phyloP scores from a whole-genome alignment of 37 sponge, comb jelly and placozoan genomes.

The Cliona cf. orientalis region DNA sequence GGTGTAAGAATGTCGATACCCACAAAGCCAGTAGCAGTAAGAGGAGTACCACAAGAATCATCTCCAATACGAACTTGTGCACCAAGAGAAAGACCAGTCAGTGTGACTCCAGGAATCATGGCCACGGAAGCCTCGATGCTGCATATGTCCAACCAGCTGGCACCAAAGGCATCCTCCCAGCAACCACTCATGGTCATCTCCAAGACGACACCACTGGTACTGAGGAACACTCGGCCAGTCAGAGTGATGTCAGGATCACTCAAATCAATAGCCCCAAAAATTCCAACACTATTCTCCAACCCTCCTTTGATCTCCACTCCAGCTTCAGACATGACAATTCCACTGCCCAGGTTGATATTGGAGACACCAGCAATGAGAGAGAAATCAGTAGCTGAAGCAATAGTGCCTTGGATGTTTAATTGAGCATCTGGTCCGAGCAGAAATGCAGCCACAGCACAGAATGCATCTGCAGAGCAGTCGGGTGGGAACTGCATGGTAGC shows the following conservation, averaged over 20 bases:
- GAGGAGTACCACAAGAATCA: not conserved
- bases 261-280: slow-evolving; percentile 8
- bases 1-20: slow-evolving; percentile 3
- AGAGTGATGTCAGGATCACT: not conserved
- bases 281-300: not conserved
- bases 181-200: slow-evolving; percentile 38
- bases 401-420: slow-evolving; percentile 1
- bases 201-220: not conserved
- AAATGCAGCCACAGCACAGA: slow-evolving; percentile 11
- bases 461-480: slow-evolving; percentile 11
- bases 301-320: slow-evolving; percentile 10
- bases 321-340: slow-evolving; percentile 10
- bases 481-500: not conserved
- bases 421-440: slow-evolving; percentile 25
- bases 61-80: slow-evolving; percentile 20
- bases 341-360: slow-evolving; percentile 6
- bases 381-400: not conserved
- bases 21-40: slow-evolving; percentile 17
- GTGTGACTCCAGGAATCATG: slow-evolving; percentile 18
- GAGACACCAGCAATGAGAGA: not conserved
- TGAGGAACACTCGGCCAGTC: slow-evolving; percentile 10
- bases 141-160: slow-evolving; percentile 18
- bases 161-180: slow-evolving; percentile 35
- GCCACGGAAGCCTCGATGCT: not conserved
- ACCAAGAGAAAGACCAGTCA: slow-evolving; percentile 35